Base-by-base conservation (phyloP, 2,888 invertebrate species). In the Pemphredon lugubris region DNA sequence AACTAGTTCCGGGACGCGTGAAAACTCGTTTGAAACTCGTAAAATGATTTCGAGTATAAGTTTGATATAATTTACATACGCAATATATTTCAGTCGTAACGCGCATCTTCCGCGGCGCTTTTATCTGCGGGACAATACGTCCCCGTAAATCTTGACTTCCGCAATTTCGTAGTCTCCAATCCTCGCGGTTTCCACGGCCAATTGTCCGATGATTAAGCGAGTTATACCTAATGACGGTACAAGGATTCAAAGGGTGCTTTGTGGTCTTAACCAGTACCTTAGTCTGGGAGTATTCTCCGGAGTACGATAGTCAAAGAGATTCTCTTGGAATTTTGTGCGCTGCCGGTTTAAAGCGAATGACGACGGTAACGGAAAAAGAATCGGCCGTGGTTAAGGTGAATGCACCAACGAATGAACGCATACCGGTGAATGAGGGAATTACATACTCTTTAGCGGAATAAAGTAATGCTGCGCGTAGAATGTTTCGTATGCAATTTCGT, bases 11-110 rank as follows among this genome's bases (percentile, higher is more conserved):
- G 32, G 23, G 21, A 2, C 14, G 30, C 32, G 47, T 39, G 57
- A 26, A 42, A 72, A 73, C 73, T 73, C 73, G 73, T 73, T 73
- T 42, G 13, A 48, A 73, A 66, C 55, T 73, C 55, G 47, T 48
- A 55, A 60, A 66, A 73, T 60, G 53, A 66, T 66, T 73, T 44
- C 57, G 30, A 51, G 57, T 34, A 32, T 37, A 65, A 73, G 50
- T 73, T 72, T 72, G 60, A 66, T 55, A 60, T 34, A 57, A 73
- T 73, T 65, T 73, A 54, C 72, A 60, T 72, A 30, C 37, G 59
- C 57, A 47, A 48, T 58, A 50, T 23, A 50, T 64, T 44, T 57
- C 47, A 6, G 57, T 9, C 40, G 26, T 20, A n/a, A 30, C 11
- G 20, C 21, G 21, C 6, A 32, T 6, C 47, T 16, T n/a, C 45